Evolutionary conservation across 2,888 invertebrate genomes (phyloP), one percentile per base, ranked within the genome.

Genomic region (Aphodius granarius): DNA sequence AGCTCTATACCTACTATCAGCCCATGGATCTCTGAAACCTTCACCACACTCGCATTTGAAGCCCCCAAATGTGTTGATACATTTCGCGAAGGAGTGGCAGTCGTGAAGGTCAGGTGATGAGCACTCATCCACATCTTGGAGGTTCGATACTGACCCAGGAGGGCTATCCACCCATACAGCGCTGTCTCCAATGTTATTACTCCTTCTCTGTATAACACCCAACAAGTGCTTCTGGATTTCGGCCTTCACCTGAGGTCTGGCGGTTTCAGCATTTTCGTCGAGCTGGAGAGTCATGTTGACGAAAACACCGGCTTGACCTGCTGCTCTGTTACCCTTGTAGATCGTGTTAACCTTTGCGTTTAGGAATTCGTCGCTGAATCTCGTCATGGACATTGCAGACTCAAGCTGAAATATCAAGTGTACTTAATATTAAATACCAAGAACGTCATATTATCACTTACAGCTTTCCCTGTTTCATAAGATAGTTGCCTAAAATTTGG

Each of bases 301-400:
- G 82, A 93, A 95, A 16, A 97, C 94, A 0, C 94, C 95, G 13
- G 91, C 92, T 78, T 92, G 91, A 0, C 92, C 91, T 79, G 91
- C 89, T 72, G 89, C 89, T 13, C 92, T 89, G 77, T 94, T 94
- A 0, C 93, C 94, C 13, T 91, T 89, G 84, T 94, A 95, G 6
- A 97, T 92, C 15, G 91, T 91, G 85, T 96, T 96, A 0, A 97
- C 92, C 73, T 91, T 90, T 0, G 94, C 92, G 65, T 94, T 93
- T 85, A 97, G 91, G 85, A 95, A 97, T 82, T 95, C 94, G 82
- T 95, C 94, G 0, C 95, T 95, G 84, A 96, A 95, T 0, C 95
- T 95, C 0, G 97, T 97, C 94, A 96, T 95, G 0, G 95, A 94
- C 91, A 97, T 95, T 0, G 96, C 95, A 0, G 96, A 96, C 86